A percentile compares a stretch with the other conserved stretches of the same genome.
These are phyloP conservation scores for Drosophila nasuta DNA, from an alignment of 1,140 invertebrate species.

Conservation along the genomic window DNA sequence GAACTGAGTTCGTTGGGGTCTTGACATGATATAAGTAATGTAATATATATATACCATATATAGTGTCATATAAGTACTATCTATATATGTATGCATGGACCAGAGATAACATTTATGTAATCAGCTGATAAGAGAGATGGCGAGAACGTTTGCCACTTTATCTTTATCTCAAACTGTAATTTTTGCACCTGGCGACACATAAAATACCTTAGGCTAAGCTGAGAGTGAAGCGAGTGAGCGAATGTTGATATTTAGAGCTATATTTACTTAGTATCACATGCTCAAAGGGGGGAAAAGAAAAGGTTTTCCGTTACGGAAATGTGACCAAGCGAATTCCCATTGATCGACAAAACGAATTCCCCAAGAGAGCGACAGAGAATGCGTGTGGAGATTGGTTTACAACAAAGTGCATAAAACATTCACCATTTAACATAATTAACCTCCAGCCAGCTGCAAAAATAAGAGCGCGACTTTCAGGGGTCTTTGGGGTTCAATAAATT, in stretches of 20 bases:
- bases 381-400: slow-evolving; percentile 5
- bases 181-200: slow-evolving; percentile 29
- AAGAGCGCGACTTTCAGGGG: slow-evolving; percentile 7
- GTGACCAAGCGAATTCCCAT: slow-evolving; percentile 6
- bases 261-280: slow-evolving; percentile 31
- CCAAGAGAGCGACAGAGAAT: background rate
- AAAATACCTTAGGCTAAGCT: background rate
- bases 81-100: background rate
- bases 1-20: background rate
- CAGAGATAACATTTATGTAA: slow-evolving; percentile 35
- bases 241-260: background rate
- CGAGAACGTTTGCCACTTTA: slow-evolving; percentile 24
- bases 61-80: background rate
- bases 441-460: slow-evolving; percentile 19
- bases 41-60: background rate
- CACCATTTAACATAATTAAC: slow-evolving; percentile 73
- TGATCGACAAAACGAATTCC: background rate
- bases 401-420: slow-evolving; percentile 34
- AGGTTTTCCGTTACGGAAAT: slow-evolving; percentile 22
- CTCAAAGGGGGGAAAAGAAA: slow-evolving; percentile 10
- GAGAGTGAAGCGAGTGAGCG: background rate
- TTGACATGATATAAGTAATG: slow-evolving; percentile 1
- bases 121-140: slow-evolving; percentile 32
- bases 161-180: slow-evolving; percentile 12
- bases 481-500: slow-evolving; percentile 57